A percentile compares a stretch with the other conserved stretches of the same genome.
These are phyloP conservation scores for Philaethria dido DNA, from an alignment of 2,888 invertebrate species.

Conservation along the genomic window DNA sequence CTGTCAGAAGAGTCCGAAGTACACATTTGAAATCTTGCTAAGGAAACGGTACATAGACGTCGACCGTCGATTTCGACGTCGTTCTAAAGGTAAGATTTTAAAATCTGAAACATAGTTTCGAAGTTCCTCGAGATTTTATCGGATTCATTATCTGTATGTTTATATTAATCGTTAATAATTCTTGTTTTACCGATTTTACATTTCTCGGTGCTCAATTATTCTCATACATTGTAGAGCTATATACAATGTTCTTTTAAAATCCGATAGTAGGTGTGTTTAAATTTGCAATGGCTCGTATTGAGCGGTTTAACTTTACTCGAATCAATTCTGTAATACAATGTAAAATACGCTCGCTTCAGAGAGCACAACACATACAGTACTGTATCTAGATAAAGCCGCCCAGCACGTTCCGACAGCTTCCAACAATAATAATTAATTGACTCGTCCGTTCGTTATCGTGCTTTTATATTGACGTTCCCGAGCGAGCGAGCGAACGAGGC, in stretches of 20 bases:
- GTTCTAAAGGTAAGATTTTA: too few species aligned
- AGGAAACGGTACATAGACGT: too few species aligned
- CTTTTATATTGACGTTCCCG: constrained; percentile 83
- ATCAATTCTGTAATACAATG: constrained; percentile 49
- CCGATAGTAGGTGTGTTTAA: constrained; percentile 13
- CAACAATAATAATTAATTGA: constrained; percentile 84
- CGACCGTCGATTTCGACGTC: too few species aligned
- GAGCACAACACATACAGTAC: constrained; percentile 56
- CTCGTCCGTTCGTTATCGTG: constrained; percentile 84
- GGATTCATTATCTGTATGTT: neutral
- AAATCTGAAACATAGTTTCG: too few species aligned
- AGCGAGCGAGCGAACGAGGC: constrained; percentile 78
- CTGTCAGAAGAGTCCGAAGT: too few species aligned
- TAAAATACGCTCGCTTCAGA: constrained; percentile 47
- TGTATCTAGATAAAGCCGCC: constrained; percentile 66
- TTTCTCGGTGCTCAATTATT: neutral
- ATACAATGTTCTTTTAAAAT: constrained; percentile 10
- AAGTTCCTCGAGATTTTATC: neutral
- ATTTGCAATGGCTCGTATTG: constrained; percentile 32
- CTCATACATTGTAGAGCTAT: neutral
- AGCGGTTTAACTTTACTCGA: constrained; percentile 38
- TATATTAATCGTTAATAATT: neutral
- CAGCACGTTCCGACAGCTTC: constrained; percentile 77
- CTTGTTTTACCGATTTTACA: neutral
- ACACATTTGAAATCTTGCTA: too few species aligned